Evolutionary conservation across 2,888 invertebrate genomes (phyloP), one percentile per base, ranked within the genome.

Genomic region (Allacma fusca): DNA sequence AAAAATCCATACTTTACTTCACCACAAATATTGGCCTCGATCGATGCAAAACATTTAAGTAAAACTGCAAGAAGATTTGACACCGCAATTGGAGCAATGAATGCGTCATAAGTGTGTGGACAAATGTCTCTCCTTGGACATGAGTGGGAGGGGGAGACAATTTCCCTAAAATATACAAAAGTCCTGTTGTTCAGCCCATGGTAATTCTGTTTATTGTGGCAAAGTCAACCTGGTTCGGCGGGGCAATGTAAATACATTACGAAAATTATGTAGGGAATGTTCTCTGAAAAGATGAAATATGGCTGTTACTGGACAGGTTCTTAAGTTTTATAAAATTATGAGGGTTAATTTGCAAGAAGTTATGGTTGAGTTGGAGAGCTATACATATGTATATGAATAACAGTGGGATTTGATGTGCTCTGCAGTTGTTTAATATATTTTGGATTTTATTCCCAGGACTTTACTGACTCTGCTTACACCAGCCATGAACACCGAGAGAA

Each of bases 401-500:
- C 5, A 50, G 50, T 4, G 40, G 29, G 34, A 5, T 34, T 7
- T 28, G 40, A 29, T 13, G 28, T 34, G 24, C 23, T 13, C 34
- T 69, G 29, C 12, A 29, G 12, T 23, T 28, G 29, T 71, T 43
- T 21, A 73, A 62, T 71, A 5, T 26, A 12, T 43, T 13, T 71
- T 71, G 44, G 7, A 71, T 40, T 44, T 68, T 2, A 59, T 59
- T 29, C 21, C n/a, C 89, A 90, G 89, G 98, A 99, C 89, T 99
- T 99, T 88, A 99, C 98, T 74, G 98, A 99, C 89, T 98, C 98
- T 83, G 97, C 98, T 82, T 99, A 98, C 88, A 99, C 98, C 80
- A 94, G 94, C 84, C 97, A 98, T 88, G 96, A 97, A 86, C 96
- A 97, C 88, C 91, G 98, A 81, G 96, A 99, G 88, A 94, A 95